Conservation (phyloP, 2,797 vertebrate species). For the Ciconia nigra region DNA sequence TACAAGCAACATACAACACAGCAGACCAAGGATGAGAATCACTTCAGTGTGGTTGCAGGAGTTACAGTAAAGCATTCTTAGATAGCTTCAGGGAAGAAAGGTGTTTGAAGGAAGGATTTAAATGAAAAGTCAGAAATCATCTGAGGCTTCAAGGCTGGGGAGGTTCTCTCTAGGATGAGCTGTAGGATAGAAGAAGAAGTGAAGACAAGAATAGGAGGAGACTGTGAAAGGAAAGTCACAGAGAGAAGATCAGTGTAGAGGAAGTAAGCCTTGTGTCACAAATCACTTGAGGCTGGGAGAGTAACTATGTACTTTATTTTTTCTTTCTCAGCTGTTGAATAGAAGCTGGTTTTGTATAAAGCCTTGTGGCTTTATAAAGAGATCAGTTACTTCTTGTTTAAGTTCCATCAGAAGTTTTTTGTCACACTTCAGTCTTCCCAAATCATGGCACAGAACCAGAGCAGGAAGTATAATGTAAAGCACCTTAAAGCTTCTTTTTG, state of each 20-base stretch:
- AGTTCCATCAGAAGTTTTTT: not conserved
- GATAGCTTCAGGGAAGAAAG: not conserved
- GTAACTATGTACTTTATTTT: not conserved
- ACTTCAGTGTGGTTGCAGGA: not conserved
- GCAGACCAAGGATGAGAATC: not conserved
- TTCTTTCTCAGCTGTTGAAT: not conserved
- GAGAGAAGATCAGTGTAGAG: not conserved
- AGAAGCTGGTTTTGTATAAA: not conserved
- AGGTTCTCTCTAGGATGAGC: not conserved
- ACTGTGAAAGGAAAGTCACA: not conserved
- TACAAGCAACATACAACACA: not conserved
- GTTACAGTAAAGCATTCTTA: not conserved
- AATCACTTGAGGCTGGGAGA: not conserved
- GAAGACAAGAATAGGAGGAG: not conserved
- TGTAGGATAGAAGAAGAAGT: not conserved
- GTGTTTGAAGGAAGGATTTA: not conserved
- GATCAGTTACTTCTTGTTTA: not conserved
- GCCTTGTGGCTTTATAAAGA: not conserved
- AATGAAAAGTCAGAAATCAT: not conserved
- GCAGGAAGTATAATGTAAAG: not conserved
- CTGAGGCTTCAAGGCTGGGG: not conserved
- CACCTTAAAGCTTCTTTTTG: not conserved
- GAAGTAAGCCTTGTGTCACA: not conserved
- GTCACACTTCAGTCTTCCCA: not conserved
- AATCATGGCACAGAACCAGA: not conserved